These are phyloP conservation scores for Prunella strophiata DNA, from an alignment of 2,797 vertebrate species.

Conservation along the genomic window DNA sequence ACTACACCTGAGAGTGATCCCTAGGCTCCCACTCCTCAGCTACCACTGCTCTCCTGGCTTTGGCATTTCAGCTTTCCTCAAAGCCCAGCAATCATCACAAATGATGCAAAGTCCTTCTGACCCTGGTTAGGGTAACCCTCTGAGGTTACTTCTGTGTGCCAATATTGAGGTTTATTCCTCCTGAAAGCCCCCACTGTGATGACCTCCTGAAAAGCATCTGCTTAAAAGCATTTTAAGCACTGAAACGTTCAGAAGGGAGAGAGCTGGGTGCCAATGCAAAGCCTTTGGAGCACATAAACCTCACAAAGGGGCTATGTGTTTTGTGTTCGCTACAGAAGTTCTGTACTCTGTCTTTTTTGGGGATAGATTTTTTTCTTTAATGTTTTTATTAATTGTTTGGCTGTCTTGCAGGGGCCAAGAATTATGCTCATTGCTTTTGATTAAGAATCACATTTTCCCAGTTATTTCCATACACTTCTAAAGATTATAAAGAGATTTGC, in stretches of 20 bases:
- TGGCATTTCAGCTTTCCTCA: not conserved
- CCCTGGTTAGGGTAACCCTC: not conserved
- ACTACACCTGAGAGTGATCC: not conserved
- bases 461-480: not conserved
- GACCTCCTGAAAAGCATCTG: not conserved
- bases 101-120: not conserved
- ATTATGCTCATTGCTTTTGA: not conserved
- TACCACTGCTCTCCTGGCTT: not conserved
- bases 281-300: not conserved
- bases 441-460: not conserved
- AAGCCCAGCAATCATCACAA: not conserved
- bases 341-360: not conserved
- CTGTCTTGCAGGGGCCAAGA: not conserved
- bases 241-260: not conserved
- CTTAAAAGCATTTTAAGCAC: not conserved
- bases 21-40: not conserved
- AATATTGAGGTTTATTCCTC: not conserved
- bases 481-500: not conserved
- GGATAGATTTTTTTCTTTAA: not conserved
- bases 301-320: not conserved
- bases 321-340: not conserved
- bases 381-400: not conserved
- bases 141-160: accelerated
- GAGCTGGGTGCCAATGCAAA: not conserved
- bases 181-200: not conserved